Conservation (phyloP, 2,113 vertebrate genomes). For the Cacatua alba region DNA sequence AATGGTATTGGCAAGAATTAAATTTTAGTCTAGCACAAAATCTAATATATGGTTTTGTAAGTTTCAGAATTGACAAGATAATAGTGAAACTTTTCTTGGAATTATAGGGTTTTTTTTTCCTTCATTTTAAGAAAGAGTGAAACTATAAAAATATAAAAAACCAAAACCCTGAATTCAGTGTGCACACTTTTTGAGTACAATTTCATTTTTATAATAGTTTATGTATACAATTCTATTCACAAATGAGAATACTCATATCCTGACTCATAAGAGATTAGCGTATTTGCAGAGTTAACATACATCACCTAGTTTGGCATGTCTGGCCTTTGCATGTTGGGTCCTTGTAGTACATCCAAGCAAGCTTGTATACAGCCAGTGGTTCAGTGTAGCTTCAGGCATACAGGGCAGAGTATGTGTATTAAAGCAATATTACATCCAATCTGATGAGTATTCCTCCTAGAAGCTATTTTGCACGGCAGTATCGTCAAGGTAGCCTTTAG, state of each 20-base stretch:
- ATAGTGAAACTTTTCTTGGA: background rate
- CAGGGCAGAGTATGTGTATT: background rate
- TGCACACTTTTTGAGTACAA: background rate
- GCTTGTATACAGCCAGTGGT: background rate
- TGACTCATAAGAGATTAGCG: background rate
- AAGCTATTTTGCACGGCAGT: background rate
- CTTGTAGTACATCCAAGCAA: background rate
- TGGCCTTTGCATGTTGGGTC: background rate
- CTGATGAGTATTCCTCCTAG: background rate
- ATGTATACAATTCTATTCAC: rapidly evolving
- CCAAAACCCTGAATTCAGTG: rapidly evolving
- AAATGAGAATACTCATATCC: background rate
- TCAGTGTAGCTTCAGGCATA: background rate
- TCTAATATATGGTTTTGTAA: background rate
- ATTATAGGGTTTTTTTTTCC: rapidly evolving
- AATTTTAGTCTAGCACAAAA: background rate
- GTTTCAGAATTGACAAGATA: background rate
- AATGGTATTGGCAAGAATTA: background rate
- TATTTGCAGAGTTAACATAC: background rate
- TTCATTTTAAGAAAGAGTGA: background rate
- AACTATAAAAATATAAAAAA: background rate
- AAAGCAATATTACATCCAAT: background rate
- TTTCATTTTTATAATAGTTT: background rate
- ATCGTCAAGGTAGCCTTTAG: background rate
- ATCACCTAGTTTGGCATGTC: background rate